Evolutionary conservation across 2,113 vertebrate species (phyloP).

Genomic region (Etheostoma spectabile): DNA sequence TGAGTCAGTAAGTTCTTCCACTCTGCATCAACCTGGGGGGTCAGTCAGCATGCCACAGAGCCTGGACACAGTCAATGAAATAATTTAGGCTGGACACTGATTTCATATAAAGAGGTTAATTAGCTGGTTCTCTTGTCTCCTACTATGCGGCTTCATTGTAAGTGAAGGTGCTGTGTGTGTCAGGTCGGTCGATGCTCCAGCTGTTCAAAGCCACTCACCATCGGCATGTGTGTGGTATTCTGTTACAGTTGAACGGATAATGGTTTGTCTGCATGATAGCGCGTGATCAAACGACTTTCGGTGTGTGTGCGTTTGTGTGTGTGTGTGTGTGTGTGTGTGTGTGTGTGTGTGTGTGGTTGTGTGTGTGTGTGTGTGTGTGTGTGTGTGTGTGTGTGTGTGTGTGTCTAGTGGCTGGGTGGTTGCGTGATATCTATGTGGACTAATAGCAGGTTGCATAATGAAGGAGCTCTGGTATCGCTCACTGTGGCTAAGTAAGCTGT

Average conservation of each 20-base stretch:
- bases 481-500: slow-evolving; percentile 10
- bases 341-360: too few relatives aligned
- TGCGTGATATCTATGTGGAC: slow-evolving; percentile 26
- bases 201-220: slow-evolving; percentile 39
- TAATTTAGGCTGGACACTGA: slow-evolving; percentile 2
- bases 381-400: slow-evolving; percentile 21
- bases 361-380: background rate
- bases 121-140: background rate
- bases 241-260: slow-evolving; percentile 34
- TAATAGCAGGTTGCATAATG: slow-evolving; percentile 51
- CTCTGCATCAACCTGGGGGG: too few relatives aligned
- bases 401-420: slow-evolving; percentile 13
- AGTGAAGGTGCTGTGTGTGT: slow-evolving; percentile 6
- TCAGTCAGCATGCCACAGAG: too few relatives aligned
- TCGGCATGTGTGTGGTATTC: background rate
- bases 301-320: too few relatives aligned
- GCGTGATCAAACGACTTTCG: slow-evolving; percentile 33
- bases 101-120: slow-evolving; percentile 12
- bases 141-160: background rate
- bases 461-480: slow-evolving; percentile 28
- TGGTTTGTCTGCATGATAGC: slow-evolving; percentile 29
- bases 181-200: slow-evolving; percentile 33
- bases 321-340: too few relatives aligned
- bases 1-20: slow-evolving; percentile 44
- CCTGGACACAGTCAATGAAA: background rate